Evolutionary conservation across 2,113 vertebrate genomes (phyloP), one percentile per base, ranked within the genome.

Genomic region (Empidonax alnorum): DNA sequence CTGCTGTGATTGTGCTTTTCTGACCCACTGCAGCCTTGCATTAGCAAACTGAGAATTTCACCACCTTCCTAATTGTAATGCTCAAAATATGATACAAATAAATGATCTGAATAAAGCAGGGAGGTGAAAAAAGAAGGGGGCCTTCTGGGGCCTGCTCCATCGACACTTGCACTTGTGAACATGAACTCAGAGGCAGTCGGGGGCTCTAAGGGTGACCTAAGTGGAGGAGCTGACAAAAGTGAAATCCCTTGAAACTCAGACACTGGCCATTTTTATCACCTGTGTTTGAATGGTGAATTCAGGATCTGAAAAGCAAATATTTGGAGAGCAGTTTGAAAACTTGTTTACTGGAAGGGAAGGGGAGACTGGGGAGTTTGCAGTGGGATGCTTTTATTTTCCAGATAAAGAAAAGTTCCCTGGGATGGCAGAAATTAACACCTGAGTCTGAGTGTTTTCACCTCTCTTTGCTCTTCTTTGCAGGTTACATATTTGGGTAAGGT

Each of bases 401-500:
- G 63, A 2, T 53, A 65, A 65, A 89, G 30, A 42, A 14, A 39
- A 27, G n/a, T 61, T 88, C 18, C 12, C 7, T 0, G 2, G 20
- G 28, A 11, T 68, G 46, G 55, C 77, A 79, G 69, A 80, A 74
- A 44, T 27, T 56, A 35, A 37, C 3, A 3, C 22, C 1, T 4
- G 67, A 68, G 21, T 42, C 47, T 87, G 37, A 35, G 62, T 86
- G 74, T 91, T 80, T 84, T 95, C 81, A 94, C 59, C 65, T 92
- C 7, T 90, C 50, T 92, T 78, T 96, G 31, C 90, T 93, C 82
- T 97, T 90, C 39, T 94, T 97, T 97, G 69, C 97, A 99, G 99
- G 99, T 99, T 78, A 98, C 98, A 2, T 99, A 99, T 94, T 97
- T 99, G 97, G 99, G 99, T 65, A 99, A 99, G 87, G 98, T 99